Evolutionary conservation across 2,113 vertebrate genomes (phyloP).

Genomic region (Cebus imitator): DNA sequence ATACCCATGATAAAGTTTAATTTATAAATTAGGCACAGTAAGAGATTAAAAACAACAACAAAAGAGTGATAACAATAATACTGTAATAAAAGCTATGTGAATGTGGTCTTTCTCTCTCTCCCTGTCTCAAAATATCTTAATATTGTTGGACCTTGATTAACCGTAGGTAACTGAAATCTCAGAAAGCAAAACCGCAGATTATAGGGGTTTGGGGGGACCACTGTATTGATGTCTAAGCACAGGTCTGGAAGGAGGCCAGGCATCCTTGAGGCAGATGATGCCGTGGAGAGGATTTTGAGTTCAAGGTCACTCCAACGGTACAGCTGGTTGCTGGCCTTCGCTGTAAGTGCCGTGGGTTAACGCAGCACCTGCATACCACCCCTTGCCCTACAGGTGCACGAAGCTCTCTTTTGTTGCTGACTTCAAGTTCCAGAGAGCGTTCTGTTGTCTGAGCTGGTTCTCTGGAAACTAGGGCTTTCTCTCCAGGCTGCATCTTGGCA

Average conservation of each 20-base stretch:
- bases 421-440: not conserved
- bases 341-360: not conserved
- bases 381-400: not conserved
- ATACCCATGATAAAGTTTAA: not conserved
- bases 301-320: fast-evolving
- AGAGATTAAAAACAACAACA: not conserved
- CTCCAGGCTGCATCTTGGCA: not conserved
- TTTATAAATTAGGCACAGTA: not conserved
- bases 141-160: not conserved
- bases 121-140: not conserved
- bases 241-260: not conserved
- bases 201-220: not conserved
- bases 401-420: not conserved
- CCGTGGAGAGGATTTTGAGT: not conserved
- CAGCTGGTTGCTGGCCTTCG: not conserved
- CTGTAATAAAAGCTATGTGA: not conserved
- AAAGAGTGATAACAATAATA: not conserved
- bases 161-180: not conserved
- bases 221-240: not conserved
- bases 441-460: not conserved
- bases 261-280: not conserved
- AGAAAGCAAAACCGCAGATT: not conserved
- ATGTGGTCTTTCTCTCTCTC: not conserved
- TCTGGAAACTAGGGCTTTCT: not conserved
- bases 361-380: fast-evolving